Evolutionary conservation across 2,888 invertebrate genomes (phyloP).

Genomic region (Lissocephala sabroskyi): DNA sequence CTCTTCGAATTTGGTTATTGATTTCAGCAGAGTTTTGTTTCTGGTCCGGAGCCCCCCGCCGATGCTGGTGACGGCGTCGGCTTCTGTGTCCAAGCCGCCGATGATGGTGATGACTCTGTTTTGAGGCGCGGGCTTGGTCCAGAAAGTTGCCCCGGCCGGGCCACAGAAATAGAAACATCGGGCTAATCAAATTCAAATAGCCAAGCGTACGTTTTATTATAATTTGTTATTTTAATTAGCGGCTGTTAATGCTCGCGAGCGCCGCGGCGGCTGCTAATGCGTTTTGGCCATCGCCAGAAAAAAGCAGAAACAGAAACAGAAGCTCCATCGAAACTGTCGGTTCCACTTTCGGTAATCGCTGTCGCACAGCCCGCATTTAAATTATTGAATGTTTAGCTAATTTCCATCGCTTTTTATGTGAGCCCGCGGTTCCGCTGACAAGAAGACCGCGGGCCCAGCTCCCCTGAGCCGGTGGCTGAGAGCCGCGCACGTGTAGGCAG

Average conservation of each 20-base stretch:
- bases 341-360: conserved; percentile 48
- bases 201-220: conserved; percentile 46
- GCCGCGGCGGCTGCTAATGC: conserved; percentile 1
- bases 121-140: neutral
- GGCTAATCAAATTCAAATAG: conserved; percentile 49
- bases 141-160: neutral
- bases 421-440: conserved; percentile 30
- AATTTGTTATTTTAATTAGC: conserved; percentile 48
- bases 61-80: neutral
- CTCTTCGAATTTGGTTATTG: conserved; percentile 19
- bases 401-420: conserved; percentile 45
- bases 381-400: conserved; percentile 53
- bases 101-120: neutral
- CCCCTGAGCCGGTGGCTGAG: too few relatives aligned
- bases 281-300: neutral
- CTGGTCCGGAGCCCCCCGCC: neutral
- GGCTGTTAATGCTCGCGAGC: conserved; percentile 24
- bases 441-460: conserved; percentile 9
- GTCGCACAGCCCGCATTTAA: conserved; percentile 31
- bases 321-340: conserved; percentile 52
- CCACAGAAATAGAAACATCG: conserved; percentile 14
- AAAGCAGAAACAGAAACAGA: conserved; percentile 39
- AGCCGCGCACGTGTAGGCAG: too few relatives aligned
- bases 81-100: neutral
- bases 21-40: conserved; percentile 18